Conservation (phyloP, 1,140 invertebrate genomes). For the Mactra quadrangularis region DNA sequence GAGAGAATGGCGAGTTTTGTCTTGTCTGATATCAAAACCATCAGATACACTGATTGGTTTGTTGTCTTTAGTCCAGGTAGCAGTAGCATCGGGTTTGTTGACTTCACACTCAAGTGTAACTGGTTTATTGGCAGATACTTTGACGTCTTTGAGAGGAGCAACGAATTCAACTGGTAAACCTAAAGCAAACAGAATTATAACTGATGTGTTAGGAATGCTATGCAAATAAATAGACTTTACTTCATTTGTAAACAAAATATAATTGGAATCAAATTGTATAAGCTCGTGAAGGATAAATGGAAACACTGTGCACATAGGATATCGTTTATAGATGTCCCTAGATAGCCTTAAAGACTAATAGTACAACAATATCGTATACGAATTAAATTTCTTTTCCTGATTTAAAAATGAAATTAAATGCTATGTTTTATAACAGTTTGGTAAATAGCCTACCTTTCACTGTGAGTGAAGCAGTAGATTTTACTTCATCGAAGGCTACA, state of each 20-base stretch:
- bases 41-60: slow-evolving; percentile 85
- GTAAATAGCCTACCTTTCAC: slow-evolving; percentile 75
- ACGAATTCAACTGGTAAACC: slow-evolving; percentile 76
- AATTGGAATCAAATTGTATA: no score
- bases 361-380: no score
- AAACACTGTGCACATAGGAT: no score
- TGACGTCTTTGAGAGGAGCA: slow-evolving; percentile 73
- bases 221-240: no score
- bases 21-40: slow-evolving; percentile 95
- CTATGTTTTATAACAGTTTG: no score
- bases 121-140: slow-evolving; percentile 66
- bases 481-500: slow-evolving; percentile 68
- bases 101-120: slow-evolving; percentile 79
- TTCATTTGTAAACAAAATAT: no score
- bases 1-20: slow-evolving; percentile 89
- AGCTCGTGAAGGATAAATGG: no score
- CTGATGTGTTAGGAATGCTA: no score
- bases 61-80: slow-evolving; percentile 94
- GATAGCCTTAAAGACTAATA: no score
- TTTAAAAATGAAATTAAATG: no score
- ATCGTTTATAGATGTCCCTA: no score
- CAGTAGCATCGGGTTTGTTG: slow-evolving; percentile 90
- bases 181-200: slow-evolving; percentile 50
- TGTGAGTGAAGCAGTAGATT: slow-evolving; percentile 71
- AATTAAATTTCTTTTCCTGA: no score